Percentiles rank a stretch among this genome's conserved stretches.
phyloP scores from a whole-genome alignment of 2,113 vertebrate genomes.

The Danionella cerebrum region DNA sequence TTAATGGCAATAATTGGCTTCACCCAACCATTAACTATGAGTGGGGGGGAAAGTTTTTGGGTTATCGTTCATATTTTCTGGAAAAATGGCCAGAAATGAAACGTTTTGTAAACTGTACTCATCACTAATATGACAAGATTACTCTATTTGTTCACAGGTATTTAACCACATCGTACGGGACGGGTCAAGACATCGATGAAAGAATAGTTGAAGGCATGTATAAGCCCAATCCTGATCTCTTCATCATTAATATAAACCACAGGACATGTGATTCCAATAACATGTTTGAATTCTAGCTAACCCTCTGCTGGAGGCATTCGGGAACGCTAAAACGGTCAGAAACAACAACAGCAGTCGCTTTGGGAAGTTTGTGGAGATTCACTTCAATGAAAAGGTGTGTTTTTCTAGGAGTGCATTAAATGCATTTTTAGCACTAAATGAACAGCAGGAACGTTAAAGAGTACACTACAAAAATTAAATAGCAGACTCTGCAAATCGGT shows the following conservation, averaged over 20 bases:
- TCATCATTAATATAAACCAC: not conserved
- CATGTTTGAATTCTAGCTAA: constrained; percentile 69
- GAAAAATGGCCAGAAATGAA: too few species aligned
- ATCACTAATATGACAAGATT: too few species aligned
- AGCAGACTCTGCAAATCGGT: too few species aligned
- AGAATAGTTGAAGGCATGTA: constrained; percentile 91
- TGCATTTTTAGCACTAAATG: too few species aligned
- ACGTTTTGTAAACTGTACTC: too few species aligned
- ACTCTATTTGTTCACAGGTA: constrained; percentile 63
- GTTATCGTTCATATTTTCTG: too few species aligned
- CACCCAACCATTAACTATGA: too few species aligned
- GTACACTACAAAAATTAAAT: too few species aligned
- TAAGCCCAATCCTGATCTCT: not conserved
- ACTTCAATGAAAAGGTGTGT: constrained; percentile 92
- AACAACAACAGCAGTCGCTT: constrained; percentile 99
- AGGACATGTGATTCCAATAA: not conserved
- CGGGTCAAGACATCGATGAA: constrained; percentile 94
- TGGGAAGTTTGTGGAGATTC: constrained; percentile 97
- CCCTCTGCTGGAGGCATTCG: constrained; percentile 90
- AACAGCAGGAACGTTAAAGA: too few species aligned
- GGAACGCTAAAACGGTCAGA: constrained; percentile 94
- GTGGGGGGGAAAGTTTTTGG: too few species aligned
- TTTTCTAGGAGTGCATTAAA: too few species aligned
- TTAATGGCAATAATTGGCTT: too few species aligned
- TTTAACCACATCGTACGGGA: constrained; percentile 88